Evolutionary conservation across 2,113 vertebrate species (phyloP).

Genomic region (Dasyurus viverrinus): DNA sequence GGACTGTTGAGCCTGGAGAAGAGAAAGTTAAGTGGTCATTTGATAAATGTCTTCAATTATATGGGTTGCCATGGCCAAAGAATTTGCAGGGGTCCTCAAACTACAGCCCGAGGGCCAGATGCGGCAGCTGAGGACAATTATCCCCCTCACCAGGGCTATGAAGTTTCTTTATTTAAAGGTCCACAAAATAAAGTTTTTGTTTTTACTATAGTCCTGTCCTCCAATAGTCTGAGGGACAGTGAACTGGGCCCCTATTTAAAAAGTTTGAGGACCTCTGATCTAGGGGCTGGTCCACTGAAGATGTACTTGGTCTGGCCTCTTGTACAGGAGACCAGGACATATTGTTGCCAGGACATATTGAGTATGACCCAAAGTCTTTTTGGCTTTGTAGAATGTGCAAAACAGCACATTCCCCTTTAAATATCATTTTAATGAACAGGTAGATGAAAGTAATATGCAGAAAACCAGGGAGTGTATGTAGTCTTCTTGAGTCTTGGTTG

Average conservation of each 20-base stretch:
- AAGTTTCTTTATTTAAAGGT: no score
- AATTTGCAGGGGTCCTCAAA: no score
- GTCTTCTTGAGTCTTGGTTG: background rate
- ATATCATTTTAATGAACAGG: background rate
- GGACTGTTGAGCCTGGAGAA: background rate
- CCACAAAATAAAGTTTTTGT: no score
- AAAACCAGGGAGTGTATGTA: background rate
- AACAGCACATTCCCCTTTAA: background rate
- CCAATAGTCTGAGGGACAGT: no score
- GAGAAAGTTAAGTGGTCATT: background rate
- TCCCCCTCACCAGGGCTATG: no score
- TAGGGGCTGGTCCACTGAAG: background rate
- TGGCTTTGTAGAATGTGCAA: background rate
- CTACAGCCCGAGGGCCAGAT: no score
- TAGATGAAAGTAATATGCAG: background rate
- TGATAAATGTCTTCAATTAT: background rate
- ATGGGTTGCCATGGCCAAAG: background rate
- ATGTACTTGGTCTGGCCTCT: background rate
- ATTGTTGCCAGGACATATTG: background rate
- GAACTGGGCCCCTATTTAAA: no score
- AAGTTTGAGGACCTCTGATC: no score
- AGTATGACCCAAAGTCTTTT: background rate
- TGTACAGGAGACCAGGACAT: background rate
- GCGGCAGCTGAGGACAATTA: no score
- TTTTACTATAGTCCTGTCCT: no score